Conservation (phyloP, 2,797 vertebrate species). For the Eospalax fontanierii region DNA sequence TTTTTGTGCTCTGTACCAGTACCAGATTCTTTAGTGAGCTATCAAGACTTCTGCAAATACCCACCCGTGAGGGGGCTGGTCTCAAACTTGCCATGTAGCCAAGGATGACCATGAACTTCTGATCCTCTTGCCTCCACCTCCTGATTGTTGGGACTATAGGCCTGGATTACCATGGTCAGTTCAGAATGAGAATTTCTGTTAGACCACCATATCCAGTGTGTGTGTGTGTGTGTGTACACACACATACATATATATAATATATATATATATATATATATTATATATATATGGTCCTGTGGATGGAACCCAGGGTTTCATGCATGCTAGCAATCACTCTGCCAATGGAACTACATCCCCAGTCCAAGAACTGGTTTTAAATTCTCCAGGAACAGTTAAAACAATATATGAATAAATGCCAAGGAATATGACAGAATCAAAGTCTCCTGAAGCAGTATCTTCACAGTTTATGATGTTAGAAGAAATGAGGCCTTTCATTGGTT, state of each 20-base stretch:
- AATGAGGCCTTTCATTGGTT: neutral
- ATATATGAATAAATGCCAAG: neutral
- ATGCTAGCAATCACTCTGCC: neutral
- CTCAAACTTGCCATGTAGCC: neutral
- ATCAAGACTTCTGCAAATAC: slow-evolving; percentile 2
- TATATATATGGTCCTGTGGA: neutral
- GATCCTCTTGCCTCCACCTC: neutral
- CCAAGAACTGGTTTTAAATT: neutral
- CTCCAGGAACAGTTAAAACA: slow-evolving; percentile 5
- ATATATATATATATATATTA: no score
- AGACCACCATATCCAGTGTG: neutral
- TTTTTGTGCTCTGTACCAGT: neutral
- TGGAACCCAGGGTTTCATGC: neutral
- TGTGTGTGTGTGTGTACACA: no score
- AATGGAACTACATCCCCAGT: neutral
- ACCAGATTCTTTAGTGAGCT: neutral
- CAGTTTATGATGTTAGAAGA: slow-evolving; percentile 13
- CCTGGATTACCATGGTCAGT: neutral
- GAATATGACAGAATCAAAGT: slow-evolving; percentile 43
- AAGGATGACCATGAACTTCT: neutral
- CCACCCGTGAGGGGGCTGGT: neutral
- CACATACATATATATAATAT: no score
- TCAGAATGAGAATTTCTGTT: neutral
- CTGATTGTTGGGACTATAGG: neutral
- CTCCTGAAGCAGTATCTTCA: neutral